Conservation (phyloP, 1,140 invertebrate genomes). For the Periplaneta americana region DNA sequence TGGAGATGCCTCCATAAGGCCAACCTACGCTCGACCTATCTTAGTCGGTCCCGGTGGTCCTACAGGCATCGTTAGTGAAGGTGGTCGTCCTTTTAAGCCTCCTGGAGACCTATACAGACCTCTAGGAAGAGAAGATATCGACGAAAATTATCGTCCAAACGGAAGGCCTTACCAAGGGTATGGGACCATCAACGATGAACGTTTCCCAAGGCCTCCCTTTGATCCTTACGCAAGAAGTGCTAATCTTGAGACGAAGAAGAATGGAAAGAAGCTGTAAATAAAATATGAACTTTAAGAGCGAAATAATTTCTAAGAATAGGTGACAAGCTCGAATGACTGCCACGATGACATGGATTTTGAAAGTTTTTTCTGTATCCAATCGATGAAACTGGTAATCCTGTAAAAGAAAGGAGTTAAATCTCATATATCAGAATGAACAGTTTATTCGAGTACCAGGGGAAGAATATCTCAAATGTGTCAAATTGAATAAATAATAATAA, state of each 20-base stretch:
- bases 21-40: conserved; percentile 34
- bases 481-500: too few relatives aligned
- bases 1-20: not conserved
- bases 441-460: too few relatives aligned
- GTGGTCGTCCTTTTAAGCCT: not conserved
- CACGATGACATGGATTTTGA: too few relatives aligned
- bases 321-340: too few relatives aligned
- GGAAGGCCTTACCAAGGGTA: not conserved
- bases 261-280: not conserved
- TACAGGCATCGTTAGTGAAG: conserved; percentile 31
- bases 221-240: not conserved
- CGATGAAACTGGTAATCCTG: too few relatives aligned
- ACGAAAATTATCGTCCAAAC: not conserved
- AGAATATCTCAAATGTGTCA: too few relatives aligned
- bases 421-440: too few relatives aligned
- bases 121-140: not conserved
- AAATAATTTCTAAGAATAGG: too few relatives aligned
- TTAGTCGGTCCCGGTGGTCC: conserved; percentile 52
- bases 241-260: not conserved
- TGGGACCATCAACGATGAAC: not conserved
- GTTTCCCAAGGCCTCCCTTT: not conserved
- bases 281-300: too few relatives aligned
- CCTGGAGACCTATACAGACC: not conserved
- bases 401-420: too few relatives aligned
- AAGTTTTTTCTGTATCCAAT: too few relatives aligned